These are phyloP conservation scores for Cathartes aura DNA, from an alignment of 2,113 vertebrate genomes.

Conservation along the genomic window DNA sequence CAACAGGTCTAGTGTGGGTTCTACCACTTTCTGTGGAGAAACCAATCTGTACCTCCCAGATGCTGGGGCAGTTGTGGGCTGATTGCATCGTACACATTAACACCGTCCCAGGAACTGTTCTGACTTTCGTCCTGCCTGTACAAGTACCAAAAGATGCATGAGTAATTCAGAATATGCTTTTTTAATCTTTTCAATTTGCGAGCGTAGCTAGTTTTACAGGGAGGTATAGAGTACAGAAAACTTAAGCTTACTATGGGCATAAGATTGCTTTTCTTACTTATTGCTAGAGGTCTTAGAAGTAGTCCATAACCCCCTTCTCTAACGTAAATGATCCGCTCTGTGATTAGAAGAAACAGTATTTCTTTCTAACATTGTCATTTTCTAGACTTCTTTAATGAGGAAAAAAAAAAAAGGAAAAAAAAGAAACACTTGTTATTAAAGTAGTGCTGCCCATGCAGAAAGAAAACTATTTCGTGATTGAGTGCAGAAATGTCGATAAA, in stretches of 20 bases:
- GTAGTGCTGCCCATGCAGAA: rapidly evolving
- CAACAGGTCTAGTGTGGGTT: no score
- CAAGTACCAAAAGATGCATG: not conserved
- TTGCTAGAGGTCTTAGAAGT: rapidly evolving
- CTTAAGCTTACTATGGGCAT: rapidly evolving
- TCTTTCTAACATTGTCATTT: not conserved
- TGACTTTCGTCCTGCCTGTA: not conserved
- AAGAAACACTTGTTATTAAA: rapidly evolving
- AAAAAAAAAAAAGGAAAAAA: rapidly evolving
- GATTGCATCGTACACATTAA: rapidly evolving
- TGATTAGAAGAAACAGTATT: not conserved
- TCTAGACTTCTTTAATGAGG: not conserved
- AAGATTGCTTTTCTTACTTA: rapidly evolving
- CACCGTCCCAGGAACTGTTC: not conserved
- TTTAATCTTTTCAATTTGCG: not conserved
- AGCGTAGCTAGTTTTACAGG: not conserved
- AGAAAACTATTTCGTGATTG: rapidly evolving
- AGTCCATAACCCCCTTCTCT: rapidly evolving
- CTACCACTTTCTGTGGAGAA: not conserved
- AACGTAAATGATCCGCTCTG: not conserved
- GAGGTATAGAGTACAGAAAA: not conserved
- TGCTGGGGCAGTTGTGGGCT: not conserved
- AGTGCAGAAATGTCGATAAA: rapidly evolving
- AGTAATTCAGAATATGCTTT: not conserved
- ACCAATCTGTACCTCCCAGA: not conserved